Conservation (phyloP, 2,113 vertebrate genomes). For the Chloropsis hardwickii region DNA sequence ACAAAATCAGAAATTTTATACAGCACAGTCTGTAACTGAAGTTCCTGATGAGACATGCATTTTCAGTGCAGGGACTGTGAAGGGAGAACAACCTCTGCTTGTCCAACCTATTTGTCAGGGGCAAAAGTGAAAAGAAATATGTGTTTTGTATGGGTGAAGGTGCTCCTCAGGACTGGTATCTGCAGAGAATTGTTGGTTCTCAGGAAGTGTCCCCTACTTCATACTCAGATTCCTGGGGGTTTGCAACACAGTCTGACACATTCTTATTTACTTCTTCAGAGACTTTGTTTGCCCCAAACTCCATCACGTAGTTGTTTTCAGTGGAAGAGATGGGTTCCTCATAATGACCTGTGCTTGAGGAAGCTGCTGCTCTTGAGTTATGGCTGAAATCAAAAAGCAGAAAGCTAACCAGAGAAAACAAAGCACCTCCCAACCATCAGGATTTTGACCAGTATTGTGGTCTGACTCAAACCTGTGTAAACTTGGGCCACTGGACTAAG, state of each 20-base stretch:
- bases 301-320: not conserved
- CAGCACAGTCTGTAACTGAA: not conserved
- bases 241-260: not conserved
- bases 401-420: not conserved
- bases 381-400: slow-evolving; percentile 14
- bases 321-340: not conserved
- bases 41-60: not conserved
- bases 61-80: not conserved
- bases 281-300: not conserved
- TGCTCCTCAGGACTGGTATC: not conserved
- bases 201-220: not conserved
- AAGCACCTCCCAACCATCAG: not conserved
- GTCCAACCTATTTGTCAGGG: not conserved
- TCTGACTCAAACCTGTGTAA: not conserved
- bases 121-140: not conserved
- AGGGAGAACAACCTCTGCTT: not conserved
- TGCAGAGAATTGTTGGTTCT: not conserved
- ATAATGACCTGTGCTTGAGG: not conserved
- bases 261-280: not conserved
- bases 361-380: not conserved
- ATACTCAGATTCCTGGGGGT: not conserved
- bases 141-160: not conserved
- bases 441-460: not conserved
- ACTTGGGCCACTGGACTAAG: not conserved
- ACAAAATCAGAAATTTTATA: not conserved